A percentile compares a stretch with the other conserved stretches of the same genome.
phyloP scores from a whole-genome alignment of 2,888 invertebrate genomes.

The Leucania comma region DNA sequence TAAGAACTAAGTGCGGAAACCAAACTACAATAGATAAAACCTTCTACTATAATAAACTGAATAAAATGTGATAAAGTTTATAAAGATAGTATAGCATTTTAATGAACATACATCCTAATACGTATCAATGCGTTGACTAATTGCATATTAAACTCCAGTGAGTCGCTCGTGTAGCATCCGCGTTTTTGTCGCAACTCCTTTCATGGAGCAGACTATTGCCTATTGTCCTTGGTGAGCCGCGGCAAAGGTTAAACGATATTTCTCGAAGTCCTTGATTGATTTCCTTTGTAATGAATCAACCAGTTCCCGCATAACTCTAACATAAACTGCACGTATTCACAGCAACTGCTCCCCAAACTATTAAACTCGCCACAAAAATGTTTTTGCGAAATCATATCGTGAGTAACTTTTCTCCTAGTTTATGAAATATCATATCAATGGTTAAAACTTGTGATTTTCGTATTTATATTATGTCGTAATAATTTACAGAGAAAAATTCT shows the following conservation, averaged over 20 bases:
- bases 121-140: constrained; percentile 66
- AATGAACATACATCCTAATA: constrained; percentile 28
- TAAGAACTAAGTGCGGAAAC: too few relatives aligned
- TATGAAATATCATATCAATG: constrained; percentile 56
- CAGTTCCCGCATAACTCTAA: constrained; percentile 43
- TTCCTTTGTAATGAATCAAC: constrained; percentile 57
- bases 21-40: too few relatives aligned
- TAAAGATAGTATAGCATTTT: constrained; percentile 1
- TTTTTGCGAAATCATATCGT: constrained; percentile 63
- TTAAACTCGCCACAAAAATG: constrained; percentile 47
- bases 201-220: constrained; percentile 73
- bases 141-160: constrained; percentile 65
- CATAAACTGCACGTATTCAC: constrained; percentile 40
- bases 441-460: constrained; percentile 40
- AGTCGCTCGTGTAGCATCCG: constrained; percentile 76
- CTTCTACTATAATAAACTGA: too few relatives aligned
- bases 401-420: constrained; percentile 60
- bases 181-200: constrained; percentile 80
- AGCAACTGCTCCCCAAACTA: constrained; percentile 47
- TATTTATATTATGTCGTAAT: constrained; percentile 46
- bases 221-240: constrained; percentile 76
- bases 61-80: neutral
- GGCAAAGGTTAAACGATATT: constrained; percentile 60
- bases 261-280: constrained; percentile 59
- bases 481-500: constrained; percentile 29